Base-by-base conservation (phyloP, 1,140 invertebrate genomes). In the Artemia franciscana region DNA sequence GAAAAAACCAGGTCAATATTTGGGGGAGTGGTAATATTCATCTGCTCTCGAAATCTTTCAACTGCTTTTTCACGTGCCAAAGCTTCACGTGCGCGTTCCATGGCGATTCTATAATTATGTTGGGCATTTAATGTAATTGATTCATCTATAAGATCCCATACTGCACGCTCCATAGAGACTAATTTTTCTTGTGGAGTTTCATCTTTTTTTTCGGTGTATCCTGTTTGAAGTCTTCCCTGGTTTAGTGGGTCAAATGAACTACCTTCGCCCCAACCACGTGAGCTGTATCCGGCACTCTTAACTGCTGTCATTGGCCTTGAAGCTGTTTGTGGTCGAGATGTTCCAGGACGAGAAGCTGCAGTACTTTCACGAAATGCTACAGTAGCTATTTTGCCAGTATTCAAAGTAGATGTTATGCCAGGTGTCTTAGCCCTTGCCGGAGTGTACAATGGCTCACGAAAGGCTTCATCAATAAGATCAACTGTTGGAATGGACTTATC, bases 51-150 rank as follows among this genome's bases (percentile, higher is more conserved):
- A 69, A 92, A 80, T 65, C 85, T 77, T 62, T 91, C 88, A n/a
- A 97, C 72, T 65, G 84, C 84, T 64, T 84, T 76, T 73, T 98
- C 94, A 71, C 95, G 85, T 5, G 87, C 81, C 0, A 88, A 91
- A 15, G 93, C 92, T 75, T 98, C 93, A 74, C 96, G 95, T 0
- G 93, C 94, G 73, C 92, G 88, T 60, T 91, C 86, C 26, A 98
- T 73, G 0, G 91, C 83, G 68, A 80, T 68, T 68, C 79, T 79
- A 39, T 76, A 73, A 62, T 87, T 79, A 65, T 79, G 79, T 60
- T 74, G 75, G 68, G 74, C 71, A 65, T 77, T 74, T 21, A 82
- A 79, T 24, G 85, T 70, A 64, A 85, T 85, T n/a, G 85, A 85
- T 68, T 87, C 83, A 70, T 88, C 85, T 24, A 95, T 78, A n/a